Conservation (phyloP, 2,797 vertebrate species). For the Oreortyx pictus region DNA sequence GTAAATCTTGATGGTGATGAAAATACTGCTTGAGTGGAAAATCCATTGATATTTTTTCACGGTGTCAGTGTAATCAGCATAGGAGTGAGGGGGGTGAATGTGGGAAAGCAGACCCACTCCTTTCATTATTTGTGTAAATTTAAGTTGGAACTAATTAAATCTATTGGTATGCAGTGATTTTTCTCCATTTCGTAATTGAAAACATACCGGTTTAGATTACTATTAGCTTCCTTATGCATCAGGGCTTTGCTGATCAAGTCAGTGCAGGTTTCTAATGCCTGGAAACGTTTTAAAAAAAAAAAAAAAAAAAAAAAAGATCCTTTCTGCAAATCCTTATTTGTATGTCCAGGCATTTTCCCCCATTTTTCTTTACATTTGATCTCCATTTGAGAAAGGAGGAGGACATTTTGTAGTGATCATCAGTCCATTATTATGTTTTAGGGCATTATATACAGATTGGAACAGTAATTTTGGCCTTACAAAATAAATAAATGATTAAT, state of each 20-base stretch:
- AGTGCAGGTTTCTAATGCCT: not conserved
- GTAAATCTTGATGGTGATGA: not conserved
- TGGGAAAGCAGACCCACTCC: not conserved
- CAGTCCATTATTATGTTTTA: not conserved
- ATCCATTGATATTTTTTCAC: not conserved
- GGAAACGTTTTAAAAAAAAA: not conserved
- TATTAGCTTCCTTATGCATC: not conserved
- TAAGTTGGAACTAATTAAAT: not conserved
- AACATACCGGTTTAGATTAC: not conserved
- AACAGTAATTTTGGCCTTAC: not conserved
- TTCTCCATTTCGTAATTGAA: not conserved
- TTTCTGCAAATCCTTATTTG: not conserved
- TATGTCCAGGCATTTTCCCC: fast-evolving
- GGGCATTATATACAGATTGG: not conserved
- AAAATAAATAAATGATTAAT: not conserved
- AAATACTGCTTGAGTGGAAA: not conserved
- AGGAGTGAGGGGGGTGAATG: not conserved
- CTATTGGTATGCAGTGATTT: not conserved
- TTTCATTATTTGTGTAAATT: not conserved
- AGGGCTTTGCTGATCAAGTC: not conserved
- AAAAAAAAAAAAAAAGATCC: no score
- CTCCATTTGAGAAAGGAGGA: not conserved
- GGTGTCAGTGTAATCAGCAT: not conserved
- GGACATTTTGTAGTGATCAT: not conserved
- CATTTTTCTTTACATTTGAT: not conserved